Conservation (phyloP, 2,113 vertebrate genomes). For the Cynopterus brachyotis region DNA sequence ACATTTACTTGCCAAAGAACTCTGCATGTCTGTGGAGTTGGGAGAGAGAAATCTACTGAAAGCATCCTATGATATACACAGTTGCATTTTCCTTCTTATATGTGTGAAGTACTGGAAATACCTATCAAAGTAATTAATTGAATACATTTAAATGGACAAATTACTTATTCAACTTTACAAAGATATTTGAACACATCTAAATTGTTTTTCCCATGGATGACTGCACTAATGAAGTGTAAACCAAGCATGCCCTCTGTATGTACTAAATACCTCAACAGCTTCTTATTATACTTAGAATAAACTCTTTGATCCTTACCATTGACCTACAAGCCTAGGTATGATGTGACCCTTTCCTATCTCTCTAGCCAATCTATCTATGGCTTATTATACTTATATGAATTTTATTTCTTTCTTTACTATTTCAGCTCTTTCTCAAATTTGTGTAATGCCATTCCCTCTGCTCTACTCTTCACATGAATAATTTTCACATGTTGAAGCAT, state of each 20-base stretch:
- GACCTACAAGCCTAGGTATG: background rate
- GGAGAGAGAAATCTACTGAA: background rate
- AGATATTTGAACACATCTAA: background rate
- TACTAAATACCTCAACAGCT: background rate
- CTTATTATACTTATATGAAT: background rate
- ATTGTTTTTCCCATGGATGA: background rate
- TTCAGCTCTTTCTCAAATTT: background rate
- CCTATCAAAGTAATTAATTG: background rate
- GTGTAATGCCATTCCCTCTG: background rate
- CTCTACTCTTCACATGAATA: background rate
- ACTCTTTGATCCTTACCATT: background rate
- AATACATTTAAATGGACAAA: background rate
- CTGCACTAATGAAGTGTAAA: background rate
- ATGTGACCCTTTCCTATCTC: background rate
- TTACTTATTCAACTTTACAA: background rate
- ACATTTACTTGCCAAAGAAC: background rate
- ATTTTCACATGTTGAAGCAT: background rate
- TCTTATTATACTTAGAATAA: background rate
- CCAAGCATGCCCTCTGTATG: background rate
- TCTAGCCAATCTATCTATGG: background rate
- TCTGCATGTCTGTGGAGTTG: background rate
- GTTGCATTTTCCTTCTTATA: background rate
- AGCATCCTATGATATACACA: background rate
- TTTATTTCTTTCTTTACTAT: background rate
- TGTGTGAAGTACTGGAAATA: background rate